Base-by-base conservation (phyloP, 2,888 invertebrate species). In the Dione juno region DNA sequence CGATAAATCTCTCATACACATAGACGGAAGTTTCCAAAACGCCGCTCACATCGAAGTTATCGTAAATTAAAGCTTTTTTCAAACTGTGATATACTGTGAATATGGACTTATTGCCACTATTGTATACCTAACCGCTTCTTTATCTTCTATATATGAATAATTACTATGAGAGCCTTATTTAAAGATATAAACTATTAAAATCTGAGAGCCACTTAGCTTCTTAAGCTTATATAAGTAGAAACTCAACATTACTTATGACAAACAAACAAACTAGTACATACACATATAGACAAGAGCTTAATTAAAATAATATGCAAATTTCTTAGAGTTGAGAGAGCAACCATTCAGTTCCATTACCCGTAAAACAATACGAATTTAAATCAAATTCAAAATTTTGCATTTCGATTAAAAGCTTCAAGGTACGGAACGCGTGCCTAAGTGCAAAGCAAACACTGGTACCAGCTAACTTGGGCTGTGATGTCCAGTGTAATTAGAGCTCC, bases 321-420 rank as follows among this genome's bases (percentile, higher is more conserved):
- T 82, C 80, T 81, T 81, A 21, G 79, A 77, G 75, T 81, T 78
- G 74, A 78, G 77, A 74, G 78, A 80, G 77, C 77, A 80, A 78
- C 79, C 82, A 83, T 82, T 85, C 82, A 81, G 82, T 82, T 80
- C 85, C 86, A 85, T 86, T 86, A 61, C 61, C 43, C 41, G 61
- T 61, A 84, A 84, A 88, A 90, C 89, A 89, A 89, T 88, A 84
- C 87, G 86, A 84, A 92, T 92, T 88, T 88, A 88, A 90, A 90
- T 91, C 86, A 85, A 83, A 91, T 90, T 92, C 88, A 90, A 92
- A 37, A 92, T 91, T 89, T 88, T 83, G 87, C 89, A 89, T 90
- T 90, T 89, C 90, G 90, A 92, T 91, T 90, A 90, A 92, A 92
- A 90, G 90, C 91, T 82, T 78, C 79, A 86, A 85, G 89, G 85